Conservation (phyloP, 2,797 vertebrate genomes). For the Sparidentex hasta region DNA sequence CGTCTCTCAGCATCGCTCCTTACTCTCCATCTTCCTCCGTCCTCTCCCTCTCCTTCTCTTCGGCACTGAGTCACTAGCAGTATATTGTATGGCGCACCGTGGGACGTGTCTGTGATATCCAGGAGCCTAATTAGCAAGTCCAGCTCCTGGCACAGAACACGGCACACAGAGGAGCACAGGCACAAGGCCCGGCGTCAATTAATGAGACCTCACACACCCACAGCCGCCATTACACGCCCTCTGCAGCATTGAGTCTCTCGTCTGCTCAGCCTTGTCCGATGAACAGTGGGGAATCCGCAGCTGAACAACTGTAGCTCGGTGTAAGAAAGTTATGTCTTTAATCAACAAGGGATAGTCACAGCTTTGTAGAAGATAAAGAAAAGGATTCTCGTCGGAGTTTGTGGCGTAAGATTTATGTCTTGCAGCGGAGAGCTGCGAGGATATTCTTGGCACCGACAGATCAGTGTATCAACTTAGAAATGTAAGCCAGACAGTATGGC, state of each 20-base stretch:
- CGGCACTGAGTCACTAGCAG: constrained; percentile 69
- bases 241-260: constrained; percentile 71
- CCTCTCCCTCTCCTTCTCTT: constrained; percentile 42
- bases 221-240: constrained; percentile 77
- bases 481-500: constrained; percentile 33
- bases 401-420: constrained; percentile 68
- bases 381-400: constrained; percentile 46
- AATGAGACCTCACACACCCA: constrained; percentile 85
- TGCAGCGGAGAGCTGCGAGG: constrained; percentile 44
- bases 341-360: constrained; percentile 57
- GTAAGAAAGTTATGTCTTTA: constrained; percentile 66
- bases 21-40: constrained; percentile 30
- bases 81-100: constrained; percentile 72
- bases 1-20: constrained; percentile 36
- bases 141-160: constrained; percentile 80
- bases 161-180: constrained; percentile 77
- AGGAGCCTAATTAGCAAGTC: constrained; percentile 87
- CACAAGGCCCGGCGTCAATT: constrained; percentile 80
- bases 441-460: constrained; percentile 47
- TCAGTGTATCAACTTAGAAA: constrained; percentile 46
- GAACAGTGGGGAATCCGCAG: constrained; percentile 47
- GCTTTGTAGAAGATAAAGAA: constrained; percentile 58
- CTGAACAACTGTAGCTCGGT: constrained; percentile 64
- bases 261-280: constrained; percentile 57
- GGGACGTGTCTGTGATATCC: constrained; percentile 85